phyloP scores from a whole-genome alignment of 2,113 vertebrate species.

The Archilochus colubris region DNA sequence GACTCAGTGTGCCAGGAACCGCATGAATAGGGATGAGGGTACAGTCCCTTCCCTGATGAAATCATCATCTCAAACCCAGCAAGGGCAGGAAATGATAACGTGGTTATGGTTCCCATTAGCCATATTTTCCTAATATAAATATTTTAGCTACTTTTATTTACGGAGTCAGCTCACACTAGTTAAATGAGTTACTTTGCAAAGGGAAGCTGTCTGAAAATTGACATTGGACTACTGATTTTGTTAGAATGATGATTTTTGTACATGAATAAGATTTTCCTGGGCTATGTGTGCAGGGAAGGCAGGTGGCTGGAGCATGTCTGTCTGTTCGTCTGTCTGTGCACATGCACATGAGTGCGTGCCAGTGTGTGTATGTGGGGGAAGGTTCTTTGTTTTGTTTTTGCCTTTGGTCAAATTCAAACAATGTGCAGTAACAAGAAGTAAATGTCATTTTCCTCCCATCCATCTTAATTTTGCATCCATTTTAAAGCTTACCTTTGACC shows the following conservation, averaged over 20 bases:
- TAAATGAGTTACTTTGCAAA: not conserved
- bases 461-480: conserved; percentile 68
- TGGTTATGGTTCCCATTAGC: conserved; percentile 19
- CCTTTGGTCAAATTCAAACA: conserved; percentile 72
- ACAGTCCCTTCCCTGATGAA: not conserved
- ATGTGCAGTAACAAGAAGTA: conserved; percentile 66
- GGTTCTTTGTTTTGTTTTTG: conserved; percentile 67
- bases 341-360: not conserved
- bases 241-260: not conserved
- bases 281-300: not conserved
- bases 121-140: conserved; percentile 28
- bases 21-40: not conserved
- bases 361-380: not conserved
- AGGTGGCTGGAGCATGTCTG: not conserved
- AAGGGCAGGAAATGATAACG: conserved; percentile 27
- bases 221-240: not conserved
- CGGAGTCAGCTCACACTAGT: not conserved
- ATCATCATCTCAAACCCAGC: not conserved
- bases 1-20: not conserved
- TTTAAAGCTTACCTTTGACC: conserved; percentile 70
- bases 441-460: conserved; percentile 70
- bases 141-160: conserved; percentile 53
- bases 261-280: not conserved
- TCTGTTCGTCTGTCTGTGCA: not conserved
- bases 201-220: not conserved